Evolutionary conservation across 2,113 vertebrate species (phyloP).

Genomic region (Melanostigma gelatinosum): DNA sequence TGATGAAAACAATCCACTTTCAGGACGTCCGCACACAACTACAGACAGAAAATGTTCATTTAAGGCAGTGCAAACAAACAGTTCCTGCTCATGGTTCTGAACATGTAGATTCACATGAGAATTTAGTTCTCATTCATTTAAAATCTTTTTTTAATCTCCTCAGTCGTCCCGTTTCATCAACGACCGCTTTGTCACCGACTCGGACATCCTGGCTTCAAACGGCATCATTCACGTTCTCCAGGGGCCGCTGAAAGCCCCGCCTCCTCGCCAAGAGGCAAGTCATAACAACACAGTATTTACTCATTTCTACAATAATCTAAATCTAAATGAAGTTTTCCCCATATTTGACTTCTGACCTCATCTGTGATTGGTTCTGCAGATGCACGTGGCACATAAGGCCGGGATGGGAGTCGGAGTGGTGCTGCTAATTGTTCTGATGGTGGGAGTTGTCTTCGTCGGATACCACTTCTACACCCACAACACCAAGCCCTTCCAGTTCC

Average conservation of each 20-base stretch:
- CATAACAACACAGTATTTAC: background rate
- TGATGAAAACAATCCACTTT: too few species aligned
- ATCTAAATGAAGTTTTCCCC: too few species aligned
- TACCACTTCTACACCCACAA: slow-evolving; percentile 89
- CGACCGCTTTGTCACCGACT: slow-evolving; percentile 84
- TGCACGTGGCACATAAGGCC: slow-evolving; percentile 75
- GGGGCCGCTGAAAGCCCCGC: slow-evolving; percentile 88
- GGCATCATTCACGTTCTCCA: slow-evolving; percentile 93
- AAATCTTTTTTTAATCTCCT: slow-evolving; percentile 38
- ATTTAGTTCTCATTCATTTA: background rate
- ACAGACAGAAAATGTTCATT: background rate
- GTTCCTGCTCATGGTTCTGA: background rate
- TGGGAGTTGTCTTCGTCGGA: slow-evolving; percentile 73
- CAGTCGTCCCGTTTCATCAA: slow-evolving; percentile 86
- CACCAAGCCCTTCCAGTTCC: slow-evolving; percentile 84
- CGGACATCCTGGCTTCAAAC: slow-evolving; percentile 90
- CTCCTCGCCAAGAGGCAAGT: slow-evolving; percentile 81
- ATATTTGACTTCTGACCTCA: too few species aligned
- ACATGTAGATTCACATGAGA: too few species aligned
- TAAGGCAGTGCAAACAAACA: background rate
- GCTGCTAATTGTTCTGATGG: slow-evolving; percentile 81
- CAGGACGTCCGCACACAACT: too few species aligned
- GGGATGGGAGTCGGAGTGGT: slow-evolving; percentile 85
- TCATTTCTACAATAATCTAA: background rate
- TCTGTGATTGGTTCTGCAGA: slow-evolving; percentile 28